Percentiles rank a stretch among this genome's conserved stretches.
Evolutionary conservation across 2,113 vertebrate species (phyloP).

Genomic region (Psittacula cyanocephala): DNA sequence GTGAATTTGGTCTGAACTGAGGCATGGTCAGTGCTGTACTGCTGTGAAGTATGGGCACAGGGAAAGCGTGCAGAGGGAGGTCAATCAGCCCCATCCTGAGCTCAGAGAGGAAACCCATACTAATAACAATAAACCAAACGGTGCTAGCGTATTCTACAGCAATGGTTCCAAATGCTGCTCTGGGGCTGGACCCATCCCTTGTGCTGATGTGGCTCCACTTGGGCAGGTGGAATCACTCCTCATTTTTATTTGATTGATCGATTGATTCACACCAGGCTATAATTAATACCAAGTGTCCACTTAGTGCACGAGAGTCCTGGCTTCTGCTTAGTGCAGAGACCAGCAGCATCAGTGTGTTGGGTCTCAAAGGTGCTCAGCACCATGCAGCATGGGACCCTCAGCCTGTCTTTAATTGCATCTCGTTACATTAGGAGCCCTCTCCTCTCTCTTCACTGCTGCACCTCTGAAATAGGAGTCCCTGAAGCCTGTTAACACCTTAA

Average conservation of each 20-base stretch:
- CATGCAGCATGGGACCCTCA: fast-evolving
- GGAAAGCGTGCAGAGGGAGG: fast-evolving
- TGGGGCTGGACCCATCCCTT: not conserved
- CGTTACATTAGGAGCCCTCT: fast-evolving
- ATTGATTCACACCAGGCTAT: not conserved
- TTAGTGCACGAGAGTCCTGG: not conserved
- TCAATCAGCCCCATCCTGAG: not conserved
- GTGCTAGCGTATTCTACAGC: constrained; percentile 39
- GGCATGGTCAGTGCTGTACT: not conserved
- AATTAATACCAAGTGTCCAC: not conserved
- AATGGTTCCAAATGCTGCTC: constrained; percentile 13
- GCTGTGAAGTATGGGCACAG: fast-evolving
- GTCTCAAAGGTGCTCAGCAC: not conserved
- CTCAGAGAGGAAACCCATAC: not conserved
- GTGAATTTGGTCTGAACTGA: not conserved
- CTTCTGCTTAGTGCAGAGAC: not conserved
- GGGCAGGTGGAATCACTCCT: not conserved
- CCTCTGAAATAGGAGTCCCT: not conserved
- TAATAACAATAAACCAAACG: not conserved
- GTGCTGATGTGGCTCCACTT: not conserved
- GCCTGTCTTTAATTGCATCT: not conserved
- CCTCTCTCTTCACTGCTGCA: not conserved
- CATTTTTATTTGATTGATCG: not conserved
- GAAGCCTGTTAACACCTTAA: not conserved
- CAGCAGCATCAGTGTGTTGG: not conserved